Evolutionary conservation across 1,140 invertebrate species (phyloP), one percentile per base, ranked within the genome.

Genomic region (Tribolium madens): DNA sequence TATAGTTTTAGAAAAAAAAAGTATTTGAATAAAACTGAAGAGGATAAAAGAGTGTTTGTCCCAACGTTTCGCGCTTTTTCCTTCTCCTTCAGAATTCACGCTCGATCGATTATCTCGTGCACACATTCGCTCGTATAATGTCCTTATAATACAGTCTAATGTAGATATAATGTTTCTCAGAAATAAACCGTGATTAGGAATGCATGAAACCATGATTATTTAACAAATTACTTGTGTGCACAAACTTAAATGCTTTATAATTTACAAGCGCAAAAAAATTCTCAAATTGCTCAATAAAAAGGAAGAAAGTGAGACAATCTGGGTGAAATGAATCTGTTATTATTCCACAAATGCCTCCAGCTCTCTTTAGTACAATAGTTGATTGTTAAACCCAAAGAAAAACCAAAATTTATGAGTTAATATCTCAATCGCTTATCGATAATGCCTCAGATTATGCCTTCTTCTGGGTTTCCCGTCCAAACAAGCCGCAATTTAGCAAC

Each of bases 91-190:
- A 18, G 14, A 4, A 57, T 57, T 57, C 52, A 17, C 52, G 7
- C 18, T 57, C 52, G 18, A 18, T 57, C 18, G 52, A 17, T 57
- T 57, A 57, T 57, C 15, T 57, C 52, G 52, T 57, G 52, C 17
- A 57, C 52, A 57, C 17, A 17, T 9, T 18, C 9, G 0, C 52
- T 18, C 10, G 14, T 18, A 10, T 57, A 57, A 57, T 57, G 52
- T 21, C 52, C 17, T 57, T 57, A 57, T 57, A 57, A 57, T 57
- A 21, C 18, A 26, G 52, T 57, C 52, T 57, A 57, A 57, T 57
- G 52, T 57, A 57, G 17, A 57, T 57, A 57, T 57, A 57, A 57
- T 57, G 52, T 57, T 57, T 57, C 52, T n/a, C n/a, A 57, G 52
- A 57, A 57, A 4, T 26, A 18, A 17, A 26, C 15, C 52, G n/a